Base-by-base conservation (phyloP, 2,888 invertebrate genomes). In the Orchesella flavescens region DNA sequence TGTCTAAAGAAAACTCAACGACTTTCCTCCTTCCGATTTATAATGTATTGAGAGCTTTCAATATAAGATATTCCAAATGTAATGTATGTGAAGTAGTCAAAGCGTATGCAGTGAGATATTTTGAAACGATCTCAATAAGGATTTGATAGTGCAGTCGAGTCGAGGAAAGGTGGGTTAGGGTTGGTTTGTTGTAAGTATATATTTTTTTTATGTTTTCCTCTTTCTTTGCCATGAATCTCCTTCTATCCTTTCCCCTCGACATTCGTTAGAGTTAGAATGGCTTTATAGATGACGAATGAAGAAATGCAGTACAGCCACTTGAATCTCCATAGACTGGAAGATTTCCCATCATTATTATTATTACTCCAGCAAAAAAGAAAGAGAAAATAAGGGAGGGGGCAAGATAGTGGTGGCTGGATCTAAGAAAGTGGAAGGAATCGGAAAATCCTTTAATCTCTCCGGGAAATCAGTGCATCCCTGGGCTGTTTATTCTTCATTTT, bases 401-500 rank as follows among this genome's bases (percentile, higher is more conserved):
- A 72, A 79, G 78, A 63, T 53, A 21, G 76, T 55, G 53, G 21
- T 63, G 61, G 69, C 21, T 15, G 59, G 79, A 73, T 53, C 71
- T 71, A 78, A 78, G 78, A 78, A 78, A 71, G 78, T 78, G 71
- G 78, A 78, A 78, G 71, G 63, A 71, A 77, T 69, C 65, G 69
- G 77, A 65, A 80, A 81, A 81, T 81, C 81, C 81, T 81, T 81
- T 81, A 81, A 81, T 81, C 81, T 81, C 69, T 74, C 61, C 59
- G 74, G 74, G 74, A 81, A 81, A 81, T 81, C 81, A 68, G 68
- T 68, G 81, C 81, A 81, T 68, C 81, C 81, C 81, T 61, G 43
- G 81, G 74, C 81, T 74, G 81, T 74, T 74, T 81, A 81, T 81
- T 81, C 74, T 81, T 81, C 81, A 81, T 74, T 81, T 81, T 81